phyloP scores from a whole-genome alignment of 2,888 invertebrate genomes.

The Idaea dimidiata region DNA sequence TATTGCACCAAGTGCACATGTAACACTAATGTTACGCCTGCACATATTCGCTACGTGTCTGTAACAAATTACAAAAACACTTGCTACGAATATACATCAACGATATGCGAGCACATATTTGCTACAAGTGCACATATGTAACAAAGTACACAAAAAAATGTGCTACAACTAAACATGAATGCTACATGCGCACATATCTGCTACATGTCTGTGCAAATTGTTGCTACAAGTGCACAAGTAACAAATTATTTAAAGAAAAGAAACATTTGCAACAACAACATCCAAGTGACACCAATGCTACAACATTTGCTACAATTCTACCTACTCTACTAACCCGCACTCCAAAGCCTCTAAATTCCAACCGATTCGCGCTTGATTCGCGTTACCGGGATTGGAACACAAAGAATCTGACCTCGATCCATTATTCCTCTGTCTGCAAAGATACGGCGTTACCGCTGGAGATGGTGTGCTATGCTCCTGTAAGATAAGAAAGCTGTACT shows the following conservation, averaged over 20 bases:
- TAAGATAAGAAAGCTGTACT: conserved; percentile 26
- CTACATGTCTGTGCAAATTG: background rate
- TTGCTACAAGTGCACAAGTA: background rate
- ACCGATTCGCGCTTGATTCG: conserved; percentile 33
- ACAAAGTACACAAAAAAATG: no score
- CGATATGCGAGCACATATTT: no score
- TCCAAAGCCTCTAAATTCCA: conserved; percentile 72
- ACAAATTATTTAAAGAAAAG: no score
- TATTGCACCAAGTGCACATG: background rate
- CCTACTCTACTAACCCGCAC: conserved; percentile 63
- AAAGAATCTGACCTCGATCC: conserved; percentile 76
- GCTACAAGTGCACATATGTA: background rate
- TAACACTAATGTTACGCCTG: background rate
- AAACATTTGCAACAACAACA: background rate
- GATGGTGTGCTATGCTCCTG: conserved; percentile 83
- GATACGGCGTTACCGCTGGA: conserved; percentile 89
- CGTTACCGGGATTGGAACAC: conserved; percentile 52
- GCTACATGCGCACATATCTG: background rate
- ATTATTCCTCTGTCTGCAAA: conserved; percentile 89
- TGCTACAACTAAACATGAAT: background rate
- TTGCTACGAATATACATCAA: no score
- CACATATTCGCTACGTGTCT: background rate
- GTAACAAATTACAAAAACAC: no score
- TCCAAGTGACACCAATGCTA: no score
- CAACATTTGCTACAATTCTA: background rate